phyloP scores from a whole-genome alignment of 1,140 invertebrate species.

The Saxidomus purpurata region DNA sequence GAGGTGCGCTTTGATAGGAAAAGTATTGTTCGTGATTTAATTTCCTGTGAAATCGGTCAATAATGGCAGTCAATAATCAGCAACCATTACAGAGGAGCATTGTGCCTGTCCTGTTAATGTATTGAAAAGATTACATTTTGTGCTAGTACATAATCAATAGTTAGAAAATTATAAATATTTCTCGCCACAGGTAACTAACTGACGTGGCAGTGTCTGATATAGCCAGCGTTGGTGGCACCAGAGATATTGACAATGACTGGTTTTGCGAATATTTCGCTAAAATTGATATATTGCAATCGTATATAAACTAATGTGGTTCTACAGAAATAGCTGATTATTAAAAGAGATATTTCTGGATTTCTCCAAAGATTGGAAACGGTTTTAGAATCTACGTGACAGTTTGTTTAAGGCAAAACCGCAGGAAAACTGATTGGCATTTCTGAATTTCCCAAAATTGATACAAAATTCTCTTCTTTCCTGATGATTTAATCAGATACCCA shows the following conservation, averaged over 20 bases:
- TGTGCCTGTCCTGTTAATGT: background rate
- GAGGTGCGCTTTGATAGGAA: background rate
- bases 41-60: background rate
- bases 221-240: background rate
- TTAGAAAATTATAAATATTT: background rate
- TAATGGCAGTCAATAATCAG: background rate
- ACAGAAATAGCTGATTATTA: too few species aligned
- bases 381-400: too few species aligned
- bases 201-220: conserved; percentile 6
- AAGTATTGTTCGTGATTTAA: background rate
- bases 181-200: background rate
- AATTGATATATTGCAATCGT: too few species aligned
- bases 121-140: background rate
- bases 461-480: too few species aligned
- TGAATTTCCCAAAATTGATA: too few species aligned
- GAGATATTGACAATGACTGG: background rate
- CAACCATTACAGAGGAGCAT: background rate
- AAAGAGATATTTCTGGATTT: too few species aligned
- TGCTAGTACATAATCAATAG: background rate
- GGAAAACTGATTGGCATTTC: too few species aligned
- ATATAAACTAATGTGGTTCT: too few species aligned
- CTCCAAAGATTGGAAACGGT: too few species aligned
- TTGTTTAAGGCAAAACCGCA: too few species aligned
- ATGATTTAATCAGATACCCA: too few species aligned
- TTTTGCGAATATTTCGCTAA: background rate